phyloP scores from a whole-genome alignment of 2,797 vertebrate species.

The Manis javanica region DNA sequence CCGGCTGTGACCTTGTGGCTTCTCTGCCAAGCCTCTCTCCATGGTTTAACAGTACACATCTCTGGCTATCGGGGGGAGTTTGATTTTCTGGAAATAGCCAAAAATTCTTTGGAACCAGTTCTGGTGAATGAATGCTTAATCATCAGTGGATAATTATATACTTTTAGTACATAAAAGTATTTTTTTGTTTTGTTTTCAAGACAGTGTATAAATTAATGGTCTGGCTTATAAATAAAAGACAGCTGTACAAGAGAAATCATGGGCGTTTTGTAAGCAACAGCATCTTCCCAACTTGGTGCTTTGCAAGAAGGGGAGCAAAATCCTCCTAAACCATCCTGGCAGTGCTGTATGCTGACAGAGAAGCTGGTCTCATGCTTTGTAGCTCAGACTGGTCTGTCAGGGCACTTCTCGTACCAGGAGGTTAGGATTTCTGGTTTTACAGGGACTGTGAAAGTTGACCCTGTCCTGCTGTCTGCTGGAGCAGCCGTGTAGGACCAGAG shows the following conservation, averaged over 20 bases:
- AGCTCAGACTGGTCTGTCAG: background rate
- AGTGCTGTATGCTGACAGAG: background rate
- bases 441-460: background rate
- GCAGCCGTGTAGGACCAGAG: background rate
- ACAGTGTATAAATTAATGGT: background rate
- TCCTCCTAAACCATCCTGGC: too few species aligned
- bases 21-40: background rate
- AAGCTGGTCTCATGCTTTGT: background rate
- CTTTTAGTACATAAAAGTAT: background rate
- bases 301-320: too few species aligned
- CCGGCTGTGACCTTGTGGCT: background rate
- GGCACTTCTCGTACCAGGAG: background rate
- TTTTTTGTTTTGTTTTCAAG: background rate
- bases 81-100: background rate
- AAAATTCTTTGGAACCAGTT: background rate
- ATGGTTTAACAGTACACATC: background rate
- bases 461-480: too few species aligned
- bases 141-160: accelerated
- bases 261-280: accelerated
- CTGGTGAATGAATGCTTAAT: background rate
- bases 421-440: background rate
- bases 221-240: background rate
- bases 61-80: background rate
- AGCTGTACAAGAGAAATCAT: background rate
- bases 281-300: background rate